Evolutionary conservation across 2,113 vertebrate species (phyloP).

Genomic region (Zapornia atra): DNA sequence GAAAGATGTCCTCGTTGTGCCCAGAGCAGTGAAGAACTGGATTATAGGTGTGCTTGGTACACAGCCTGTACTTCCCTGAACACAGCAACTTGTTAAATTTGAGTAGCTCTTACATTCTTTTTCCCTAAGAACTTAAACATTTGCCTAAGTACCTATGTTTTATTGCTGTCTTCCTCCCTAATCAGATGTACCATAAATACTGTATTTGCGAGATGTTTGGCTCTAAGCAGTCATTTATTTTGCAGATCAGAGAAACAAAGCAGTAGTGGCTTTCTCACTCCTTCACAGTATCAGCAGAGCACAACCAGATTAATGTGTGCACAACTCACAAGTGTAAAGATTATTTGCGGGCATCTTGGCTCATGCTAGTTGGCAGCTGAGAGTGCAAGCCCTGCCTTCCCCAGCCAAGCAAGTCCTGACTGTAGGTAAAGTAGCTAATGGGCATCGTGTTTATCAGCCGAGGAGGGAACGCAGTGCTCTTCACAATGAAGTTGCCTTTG

Average conservation of each 20-base stretch:
- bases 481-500: background rate
- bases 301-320: background rate
- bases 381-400: background rate
- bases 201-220: background rate
- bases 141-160: background rate
- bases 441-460: background rate
- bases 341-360: background rate
- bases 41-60: background rate
- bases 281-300: background rate
- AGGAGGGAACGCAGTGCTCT: background rate
- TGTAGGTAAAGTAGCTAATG: background rate
- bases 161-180: background rate
- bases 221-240: background rate
- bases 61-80: background rate
- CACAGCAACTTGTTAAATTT: background rate
- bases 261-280: background rate
- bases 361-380: background rate
- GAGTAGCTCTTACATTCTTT: background rate
- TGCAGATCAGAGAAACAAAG: conserved; percentile 5
- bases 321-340: background rate
- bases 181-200: background rate
- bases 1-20: background rate
- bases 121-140: background rate
- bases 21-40: background rate
- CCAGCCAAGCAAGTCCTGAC: background rate